Evolutionary conservation across 2,888 invertebrate genomes (phyloP).

Genomic region (Eristalinus aeneus): DNA sequence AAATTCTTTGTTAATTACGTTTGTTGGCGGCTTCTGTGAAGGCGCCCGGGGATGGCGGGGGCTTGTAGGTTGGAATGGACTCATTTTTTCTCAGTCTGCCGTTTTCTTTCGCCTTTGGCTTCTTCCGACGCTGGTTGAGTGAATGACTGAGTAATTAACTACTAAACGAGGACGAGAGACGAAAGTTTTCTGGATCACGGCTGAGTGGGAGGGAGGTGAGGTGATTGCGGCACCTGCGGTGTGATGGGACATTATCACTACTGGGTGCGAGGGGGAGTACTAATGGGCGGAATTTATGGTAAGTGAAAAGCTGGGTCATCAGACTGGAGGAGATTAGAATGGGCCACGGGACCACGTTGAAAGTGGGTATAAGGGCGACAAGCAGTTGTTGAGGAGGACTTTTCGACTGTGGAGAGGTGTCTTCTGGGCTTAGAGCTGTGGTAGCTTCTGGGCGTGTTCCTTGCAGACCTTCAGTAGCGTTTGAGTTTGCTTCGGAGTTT

Average conservation of each 20-base stretch:
- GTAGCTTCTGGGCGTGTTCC: too few relatives aligned
- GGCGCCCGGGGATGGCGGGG: background rate
- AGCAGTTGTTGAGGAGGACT: background rate
- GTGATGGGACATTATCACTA: background rate
- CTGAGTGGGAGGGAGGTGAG: background rate
- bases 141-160: constrained; percentile 17
- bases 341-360: background rate
- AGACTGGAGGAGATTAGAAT: background rate
- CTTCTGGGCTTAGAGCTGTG: background rate
- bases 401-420: background rate
- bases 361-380: background rate
- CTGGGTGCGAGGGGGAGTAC: background rate
- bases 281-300: background rate
- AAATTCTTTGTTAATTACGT: constrained; percentile 10
- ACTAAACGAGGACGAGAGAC: background rate
- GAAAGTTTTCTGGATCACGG: background rate
- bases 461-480: too few relatives aligned
- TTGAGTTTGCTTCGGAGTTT: too few relatives aligned
- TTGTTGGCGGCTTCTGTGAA: background rate
- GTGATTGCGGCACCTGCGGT: background rate
- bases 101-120: background rate
- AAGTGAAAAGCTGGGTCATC: background rate
- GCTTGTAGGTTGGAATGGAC: background rate
- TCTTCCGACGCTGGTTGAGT: background rate
- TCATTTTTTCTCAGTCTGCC: background rate